Conservation (phyloP, 2,113 vertebrate genomes). For the Muntiacus muntjak region DNA sequence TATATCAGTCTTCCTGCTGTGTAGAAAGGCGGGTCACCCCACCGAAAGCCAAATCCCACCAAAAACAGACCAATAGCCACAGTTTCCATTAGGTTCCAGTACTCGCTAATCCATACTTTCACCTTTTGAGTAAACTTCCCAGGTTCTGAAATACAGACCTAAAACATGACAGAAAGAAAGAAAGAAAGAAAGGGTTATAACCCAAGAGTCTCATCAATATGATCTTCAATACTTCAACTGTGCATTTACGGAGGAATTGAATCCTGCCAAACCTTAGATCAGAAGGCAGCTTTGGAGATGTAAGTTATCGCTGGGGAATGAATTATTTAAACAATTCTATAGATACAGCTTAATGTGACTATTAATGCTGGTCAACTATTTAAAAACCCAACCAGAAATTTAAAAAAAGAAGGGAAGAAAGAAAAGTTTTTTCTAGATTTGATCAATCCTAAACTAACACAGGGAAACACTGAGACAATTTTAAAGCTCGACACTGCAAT, state of each 20-base stretch:
- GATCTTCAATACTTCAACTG: background rate
- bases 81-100: conserved; percentile 95
- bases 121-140: conserved; percentile 91
- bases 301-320: background rate
- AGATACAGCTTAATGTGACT: background rate
- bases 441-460: background rate
- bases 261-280: background rate
- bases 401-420: background rate
- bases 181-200: background rate
- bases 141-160: conserved; percentile 95
- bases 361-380: background rate
- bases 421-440: background rate
- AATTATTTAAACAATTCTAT: background rate
- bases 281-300: background rate
- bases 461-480: background rate
- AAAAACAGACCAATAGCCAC: conserved; percentile 91
- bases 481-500: background rate
- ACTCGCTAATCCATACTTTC: conserved; percentile 95
- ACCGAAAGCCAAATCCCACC: conserved; percentile 88
- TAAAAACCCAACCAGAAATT: background rate
- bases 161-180: conserved; percentile 19
- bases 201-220: background rate
- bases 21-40: conserved; percentile 76
- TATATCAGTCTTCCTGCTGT: conserved; percentile 89
- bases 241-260: background rate